These are phyloP conservation scores for Elysia chlorotica DNA, from an alignment of 1,140 invertebrate species.

Conservation along the genomic window DNA sequence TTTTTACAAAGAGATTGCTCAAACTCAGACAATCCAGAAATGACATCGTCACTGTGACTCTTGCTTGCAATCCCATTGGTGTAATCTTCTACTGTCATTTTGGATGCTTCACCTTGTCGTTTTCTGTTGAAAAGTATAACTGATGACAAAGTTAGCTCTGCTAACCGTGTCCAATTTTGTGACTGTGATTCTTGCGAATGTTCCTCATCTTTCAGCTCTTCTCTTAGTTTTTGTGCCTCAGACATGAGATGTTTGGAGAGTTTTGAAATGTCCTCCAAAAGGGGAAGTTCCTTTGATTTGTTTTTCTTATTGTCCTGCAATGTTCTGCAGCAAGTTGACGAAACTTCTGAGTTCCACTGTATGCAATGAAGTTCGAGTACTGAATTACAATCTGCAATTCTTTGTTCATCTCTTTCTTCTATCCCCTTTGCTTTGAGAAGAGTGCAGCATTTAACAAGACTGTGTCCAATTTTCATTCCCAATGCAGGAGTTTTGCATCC, in stretches of 20 bases:
- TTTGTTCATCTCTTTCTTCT: too few relatives aligned
- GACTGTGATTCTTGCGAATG: not conserved
- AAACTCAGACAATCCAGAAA: not conserved
- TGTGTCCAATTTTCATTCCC: too few relatives aligned
- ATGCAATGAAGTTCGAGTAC: too few relatives aligned
- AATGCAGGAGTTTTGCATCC: too few relatives aligned
- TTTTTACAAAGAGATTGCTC: not conserved
- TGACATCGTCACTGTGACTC: not conserved
- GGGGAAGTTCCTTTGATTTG: not conserved
- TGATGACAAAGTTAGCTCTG: not conserved
- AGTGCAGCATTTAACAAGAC: too few relatives aligned
- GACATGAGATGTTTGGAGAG: not conserved
- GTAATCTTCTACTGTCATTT: not conserved
- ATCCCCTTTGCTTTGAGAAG: too few relatives aligned
- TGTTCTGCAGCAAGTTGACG: not conserved
- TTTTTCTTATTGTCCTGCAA: not conserved
- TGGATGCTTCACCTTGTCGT: not conserved
- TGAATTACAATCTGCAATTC: too few relatives aligned
- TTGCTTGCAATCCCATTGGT: not conserved
- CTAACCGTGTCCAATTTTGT: not conserved
- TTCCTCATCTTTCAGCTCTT: not conserved
- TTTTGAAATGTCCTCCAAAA: not conserved
- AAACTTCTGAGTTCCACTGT: not conserved
- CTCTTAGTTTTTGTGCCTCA: not conserved
- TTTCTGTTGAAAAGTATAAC: not conserved